These are phyloP conservation scores for Poecilus cupreus DNA, from an alignment of 2,888 invertebrate genomes.

Conservation along the genomic window DNA sequence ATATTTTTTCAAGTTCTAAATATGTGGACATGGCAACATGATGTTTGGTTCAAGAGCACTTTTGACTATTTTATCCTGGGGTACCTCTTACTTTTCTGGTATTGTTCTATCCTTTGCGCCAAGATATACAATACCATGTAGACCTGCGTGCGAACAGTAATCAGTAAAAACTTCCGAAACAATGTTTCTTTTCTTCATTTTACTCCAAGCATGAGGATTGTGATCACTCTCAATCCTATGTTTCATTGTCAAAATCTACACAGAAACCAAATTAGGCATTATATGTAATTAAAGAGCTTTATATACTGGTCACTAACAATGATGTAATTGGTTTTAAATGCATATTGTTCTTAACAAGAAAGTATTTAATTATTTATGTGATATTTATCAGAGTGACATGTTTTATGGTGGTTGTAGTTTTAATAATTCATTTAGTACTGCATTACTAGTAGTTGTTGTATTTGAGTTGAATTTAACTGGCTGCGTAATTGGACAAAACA, in stretches of 20 bases:
- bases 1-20: too few species aligned
- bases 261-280: not conserved
- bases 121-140: slow-evolving; percentile 71
- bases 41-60: too few species aligned
- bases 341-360: not conserved
- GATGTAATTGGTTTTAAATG: not conserved
- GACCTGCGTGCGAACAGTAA: slow-evolving; percentile 68
- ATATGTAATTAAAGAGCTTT: not conserved
- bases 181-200: slow-evolving; percentile 63
- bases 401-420: too few species aligned
- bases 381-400: too few species aligned
- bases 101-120: slow-evolving; percentile 69
- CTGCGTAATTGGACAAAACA: too few species aligned
- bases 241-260: not conserved
- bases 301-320: not conserved
- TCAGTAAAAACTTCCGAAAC: slow-evolving; percentile 67
- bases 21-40: too few species aligned
- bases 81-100: slow-evolving; percentile 71
- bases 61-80: too few species aligned
- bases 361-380: too few species aligned
- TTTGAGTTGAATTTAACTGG: too few species aligned
- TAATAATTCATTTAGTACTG: too few species aligned
- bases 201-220: not conserved
- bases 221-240: not conserved
- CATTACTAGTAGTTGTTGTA: too few species aligned